These are phyloP conservation scores for Galaxea fascicularis DNA, from an alignment of 92 coral and sea anemone species.

Conservation along the genomic window DNA sequence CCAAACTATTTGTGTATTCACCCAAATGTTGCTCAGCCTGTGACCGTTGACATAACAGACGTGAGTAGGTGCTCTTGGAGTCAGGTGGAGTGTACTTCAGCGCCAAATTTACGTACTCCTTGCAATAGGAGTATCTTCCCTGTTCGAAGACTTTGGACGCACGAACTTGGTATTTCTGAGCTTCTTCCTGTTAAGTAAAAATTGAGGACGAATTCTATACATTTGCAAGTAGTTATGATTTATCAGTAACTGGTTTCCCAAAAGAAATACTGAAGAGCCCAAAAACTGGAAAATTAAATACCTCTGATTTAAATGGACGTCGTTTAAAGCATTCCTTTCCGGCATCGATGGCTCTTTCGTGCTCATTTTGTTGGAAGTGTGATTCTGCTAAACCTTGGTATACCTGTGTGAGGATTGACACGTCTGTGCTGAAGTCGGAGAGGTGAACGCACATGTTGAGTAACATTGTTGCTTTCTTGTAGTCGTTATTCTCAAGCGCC, in stretches of 20 bases:
- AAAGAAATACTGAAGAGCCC: not conserved
- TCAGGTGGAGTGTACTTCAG: slow-evolving; percentile 67
- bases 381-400: slow-evolving; percentile 50
- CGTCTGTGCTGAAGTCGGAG: slow-evolving; percentile 53
- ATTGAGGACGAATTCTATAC: not conserved
- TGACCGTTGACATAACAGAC: slow-evolving; percentile 61
- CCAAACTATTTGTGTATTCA: slow-evolving; percentile 51
- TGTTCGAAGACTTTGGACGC: slow-evolving; percentile 13
- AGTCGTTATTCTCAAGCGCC: slow-evolving; percentile 35
- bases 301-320: slow-evolving; percentile 78
- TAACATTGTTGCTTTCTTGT: slow-evolving; percentile 49
- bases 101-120: slow-evolving; percentile 57
- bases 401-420: slow-evolving; percentile 28
- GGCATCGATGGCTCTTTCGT: slow-evolving; percentile 33
- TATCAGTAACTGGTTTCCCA: not conserved
- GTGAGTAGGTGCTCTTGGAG: slow-evolving; percentile 29
- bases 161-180: slow-evolving; percentile 52
- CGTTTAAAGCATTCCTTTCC: slow-evolving; percentile 68
- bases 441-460: slow-evolving; percentile 68
- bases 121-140: not conserved
- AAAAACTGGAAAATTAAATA: not conserved
- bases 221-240: not conserved
- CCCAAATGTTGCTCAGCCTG: slow-evolving; percentile 26
- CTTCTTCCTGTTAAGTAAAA: slow-evolving; percentile 48
- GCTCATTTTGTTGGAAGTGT: slow-evolving; percentile 33